Base-by-base conservation (phyloP, 2,888 invertebrate species). In the Drosophila paranaensis region DNA sequence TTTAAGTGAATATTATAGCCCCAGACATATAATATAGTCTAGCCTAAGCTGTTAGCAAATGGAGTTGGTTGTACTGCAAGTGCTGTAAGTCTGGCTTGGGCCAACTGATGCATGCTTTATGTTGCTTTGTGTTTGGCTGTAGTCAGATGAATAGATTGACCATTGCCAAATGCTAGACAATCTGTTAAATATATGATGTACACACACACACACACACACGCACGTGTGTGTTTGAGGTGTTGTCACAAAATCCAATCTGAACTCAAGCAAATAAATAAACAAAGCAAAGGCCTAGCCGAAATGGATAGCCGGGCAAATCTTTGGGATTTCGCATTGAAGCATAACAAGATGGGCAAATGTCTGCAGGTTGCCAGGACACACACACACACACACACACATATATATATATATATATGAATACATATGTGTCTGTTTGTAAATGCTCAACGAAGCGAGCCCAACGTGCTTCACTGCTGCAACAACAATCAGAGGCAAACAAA, bases 211-310 rank as follows among this genome's bases (percentile, higher is more conserved):
- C n/a, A 25, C 20, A 25, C 11, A 2, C 6, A 27, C 25, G 16
- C 6, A 5, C 9, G 4, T 11, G 20, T 20, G 48, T 50, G 6
- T 43, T n/a, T 50, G 62, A 48, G 60, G 74, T 63, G 69, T 68
- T 79, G 75, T 79, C 75, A 56, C 64, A 79, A 74, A 61, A 79
- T 74, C 51, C 75, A 76, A 79, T 76, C 79, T 74, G 75, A 61
- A 30, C 58, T 46, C 75, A 56, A 53, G 45, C 77, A 72, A 68
- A 66, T 69, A 81, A 69, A 78, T 54, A 68, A 65, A 72, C 67
- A 66, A 56, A 46, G 45, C 63, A 68, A 62, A 33, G 27, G 43
- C 30, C 67, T 43, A 40, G 61, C 39, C 39, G 51, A 51, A 57
- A 69, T 42, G 62, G 43, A 57, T 74, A 35, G 75, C 42, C 33